Evolutionary conservation across 2,797 vertebrate genomes (phyloP).

Genomic region (Mycteria americana): DNA sequence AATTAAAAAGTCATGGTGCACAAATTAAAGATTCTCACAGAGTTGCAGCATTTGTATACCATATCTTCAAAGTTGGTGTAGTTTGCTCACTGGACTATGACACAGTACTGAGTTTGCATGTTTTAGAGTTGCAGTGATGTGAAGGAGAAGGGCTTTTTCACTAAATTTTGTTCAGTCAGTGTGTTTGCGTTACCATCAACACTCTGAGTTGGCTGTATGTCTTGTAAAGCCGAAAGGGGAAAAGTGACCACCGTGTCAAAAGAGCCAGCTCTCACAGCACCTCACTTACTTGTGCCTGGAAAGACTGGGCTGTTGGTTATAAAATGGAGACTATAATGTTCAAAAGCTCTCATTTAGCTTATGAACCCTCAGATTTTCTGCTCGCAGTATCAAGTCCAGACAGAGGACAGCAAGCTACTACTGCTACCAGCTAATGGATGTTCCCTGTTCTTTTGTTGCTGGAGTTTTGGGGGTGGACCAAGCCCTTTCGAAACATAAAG

Average conservation of each 20-base stretch:
- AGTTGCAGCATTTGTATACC: background rate
- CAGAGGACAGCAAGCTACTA: background rate
- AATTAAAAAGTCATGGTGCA: background rate
- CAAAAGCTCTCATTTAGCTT: background rate
- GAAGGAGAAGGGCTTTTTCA: background rate
- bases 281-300: background rate
- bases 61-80: background rate
- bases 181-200: background rate
- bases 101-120: background rate
- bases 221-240: background rate
- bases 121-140: background rate
- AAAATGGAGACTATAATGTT: background rate
- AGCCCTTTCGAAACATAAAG: background rate
- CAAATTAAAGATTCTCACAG: background rate
- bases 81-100: background rate
- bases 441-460: background rate
- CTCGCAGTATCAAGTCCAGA: background rate
- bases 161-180: background rate
- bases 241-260: background rate
- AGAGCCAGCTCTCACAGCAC: background rate
- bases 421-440: background rate
- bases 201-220: background rate
- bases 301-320: background rate
- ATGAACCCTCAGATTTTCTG: background rate
- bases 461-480: background rate